Conservation (phyloP, 1,140 invertebrate genomes). For the Pseudoatta argentina region DNA sequence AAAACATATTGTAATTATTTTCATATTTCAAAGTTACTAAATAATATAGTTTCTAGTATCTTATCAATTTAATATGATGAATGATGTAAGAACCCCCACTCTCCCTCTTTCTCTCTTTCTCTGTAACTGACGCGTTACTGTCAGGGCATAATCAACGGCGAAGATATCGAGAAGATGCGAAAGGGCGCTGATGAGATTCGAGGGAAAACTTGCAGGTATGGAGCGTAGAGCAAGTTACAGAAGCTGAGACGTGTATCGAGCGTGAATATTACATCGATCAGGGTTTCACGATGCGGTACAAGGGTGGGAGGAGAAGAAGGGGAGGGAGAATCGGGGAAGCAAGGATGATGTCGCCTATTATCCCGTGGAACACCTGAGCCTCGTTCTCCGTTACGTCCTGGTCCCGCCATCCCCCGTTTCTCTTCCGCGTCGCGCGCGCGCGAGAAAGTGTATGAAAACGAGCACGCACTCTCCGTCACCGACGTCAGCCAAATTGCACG, state of each 20-base stretch:
- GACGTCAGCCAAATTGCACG: slow-evolving; percentile 78
- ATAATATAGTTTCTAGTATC: neutral
- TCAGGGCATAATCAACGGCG: slow-evolving; percentile 41
- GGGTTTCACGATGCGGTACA: slow-evolving; percentile 78
- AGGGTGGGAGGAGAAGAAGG: neutral
- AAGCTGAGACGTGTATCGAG: slow-evolving; percentile 75
- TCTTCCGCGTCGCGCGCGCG: slow-evolving; percentile 49
- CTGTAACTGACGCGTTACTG: slow-evolving; percentile 35
- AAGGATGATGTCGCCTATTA: slow-evolving; percentile 82
- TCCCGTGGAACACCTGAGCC: slow-evolving; percentile 82
- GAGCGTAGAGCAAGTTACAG: slow-evolving; percentile 71
- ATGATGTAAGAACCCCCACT: slow-evolving; percentile 3
- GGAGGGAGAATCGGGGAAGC: slow-evolving; percentile 42
- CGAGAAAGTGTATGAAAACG: slow-evolving; percentile 80
- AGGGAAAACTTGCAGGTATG: slow-evolving; percentile 72
- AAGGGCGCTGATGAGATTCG: slow-evolving; percentile 76
- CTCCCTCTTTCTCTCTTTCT: neutral
- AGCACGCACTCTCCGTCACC: slow-evolving; percentile 79
- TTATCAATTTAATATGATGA: slow-evolving; percentile 56
- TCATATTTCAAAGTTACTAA: neutral
- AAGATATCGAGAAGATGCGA: slow-evolving; percentile 69
- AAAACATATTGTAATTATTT: slow-evolving; percentile 2
- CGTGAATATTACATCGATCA: slow-evolving; percentile 84
- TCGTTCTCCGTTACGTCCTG: slow-evolving; percentile 66
- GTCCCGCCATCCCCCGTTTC: slow-evolving; percentile 6